These are phyloP conservation scores for Rhinoderma darwinii DNA, from an alignment of 2,113 vertebrate species.

Conservation along the genomic window DNA sequence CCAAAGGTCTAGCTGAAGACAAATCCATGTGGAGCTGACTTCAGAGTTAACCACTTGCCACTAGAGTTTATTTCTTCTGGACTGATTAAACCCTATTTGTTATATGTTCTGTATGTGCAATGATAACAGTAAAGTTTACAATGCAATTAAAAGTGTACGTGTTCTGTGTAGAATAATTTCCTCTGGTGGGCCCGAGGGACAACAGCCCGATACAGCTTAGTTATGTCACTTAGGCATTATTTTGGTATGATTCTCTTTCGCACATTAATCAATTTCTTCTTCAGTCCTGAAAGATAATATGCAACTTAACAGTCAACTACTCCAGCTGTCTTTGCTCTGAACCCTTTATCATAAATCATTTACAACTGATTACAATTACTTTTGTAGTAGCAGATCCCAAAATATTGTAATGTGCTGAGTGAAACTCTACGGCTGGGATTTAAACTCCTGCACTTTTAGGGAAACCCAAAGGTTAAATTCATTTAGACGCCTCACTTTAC, in stretches of 20 bases:
- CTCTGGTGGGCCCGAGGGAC: too few species aligned
- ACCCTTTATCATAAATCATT: slow-evolving; percentile 9
- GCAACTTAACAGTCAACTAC: neutral
- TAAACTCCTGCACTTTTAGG: neutral
- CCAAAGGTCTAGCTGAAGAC: too few species aligned
- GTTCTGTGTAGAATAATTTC: too few species aligned
- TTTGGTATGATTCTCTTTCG: neutral
- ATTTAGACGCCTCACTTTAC: neutral
- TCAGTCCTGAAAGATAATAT: neutral
- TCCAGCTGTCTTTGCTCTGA: neutral
- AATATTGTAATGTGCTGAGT: slow-evolving; percentile 7
- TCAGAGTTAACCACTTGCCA: too few species aligned
- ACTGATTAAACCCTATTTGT: too few species aligned
- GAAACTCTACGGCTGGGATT: neutral
- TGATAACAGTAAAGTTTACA: too few species aligned
- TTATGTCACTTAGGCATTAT: neutral
- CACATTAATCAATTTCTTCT: neutral
- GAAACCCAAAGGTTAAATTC: neutral
- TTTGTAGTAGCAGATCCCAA: neutral
- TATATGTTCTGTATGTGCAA: too few species aligned
- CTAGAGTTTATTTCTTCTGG: too few species aligned
- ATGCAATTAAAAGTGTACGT: too few species aligned
- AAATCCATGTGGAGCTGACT: too few species aligned
- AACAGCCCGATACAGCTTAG: neutral
- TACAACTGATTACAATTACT: neutral